Percentiles rank a stretch among this genome's conserved stretches.
Conservation (phyloP, 2,113 vertebrate species). For the Genyomyrus donnyi region DNA sequence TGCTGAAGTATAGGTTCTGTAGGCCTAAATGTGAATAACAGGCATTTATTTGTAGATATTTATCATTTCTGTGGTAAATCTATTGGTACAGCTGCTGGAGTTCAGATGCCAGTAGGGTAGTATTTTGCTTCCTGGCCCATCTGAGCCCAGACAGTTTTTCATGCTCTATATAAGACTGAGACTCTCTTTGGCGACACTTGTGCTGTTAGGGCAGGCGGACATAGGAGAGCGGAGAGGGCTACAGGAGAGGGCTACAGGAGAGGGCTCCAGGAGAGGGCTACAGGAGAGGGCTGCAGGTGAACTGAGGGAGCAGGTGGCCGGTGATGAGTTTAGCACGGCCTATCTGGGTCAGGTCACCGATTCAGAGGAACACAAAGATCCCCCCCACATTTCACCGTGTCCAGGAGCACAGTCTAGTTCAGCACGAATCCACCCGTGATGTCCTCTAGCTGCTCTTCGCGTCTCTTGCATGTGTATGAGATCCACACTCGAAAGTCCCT, state of each 20-base stretch:
- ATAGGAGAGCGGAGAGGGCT: conserved; percentile 42
- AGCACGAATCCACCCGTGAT: background rate
- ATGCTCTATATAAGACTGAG: background rate
- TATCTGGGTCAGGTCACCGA: conserved; percentile 23
- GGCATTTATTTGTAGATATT: background rate
- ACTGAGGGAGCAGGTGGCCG: conserved; percentile 49
- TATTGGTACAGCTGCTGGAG: background rate
- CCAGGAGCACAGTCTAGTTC: background rate
- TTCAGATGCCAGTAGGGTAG: background rate
- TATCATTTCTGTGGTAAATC: background rate
- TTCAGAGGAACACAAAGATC: conserved; percentile 29
- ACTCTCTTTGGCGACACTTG: conserved; percentile 29
- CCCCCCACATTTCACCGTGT: conserved; percentile 7
- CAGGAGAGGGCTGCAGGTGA: conserved; percentile 45
- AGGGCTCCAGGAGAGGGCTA: background rate
- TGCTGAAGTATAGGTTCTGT: background rate
- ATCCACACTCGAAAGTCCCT: background rate
- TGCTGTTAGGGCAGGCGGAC: conserved; percentile 50
- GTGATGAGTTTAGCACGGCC: conserved; percentile 24
- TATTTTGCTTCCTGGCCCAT: background rate
- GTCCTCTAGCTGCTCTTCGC: background rate
- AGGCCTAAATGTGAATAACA: background rate
- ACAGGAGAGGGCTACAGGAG: conserved; percentile 24
- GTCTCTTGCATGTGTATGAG: background rate
- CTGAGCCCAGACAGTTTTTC: background rate